Base-by-base conservation (phyloP, 1,140 invertebrate genomes). In the Mya arenaria region DNA sequence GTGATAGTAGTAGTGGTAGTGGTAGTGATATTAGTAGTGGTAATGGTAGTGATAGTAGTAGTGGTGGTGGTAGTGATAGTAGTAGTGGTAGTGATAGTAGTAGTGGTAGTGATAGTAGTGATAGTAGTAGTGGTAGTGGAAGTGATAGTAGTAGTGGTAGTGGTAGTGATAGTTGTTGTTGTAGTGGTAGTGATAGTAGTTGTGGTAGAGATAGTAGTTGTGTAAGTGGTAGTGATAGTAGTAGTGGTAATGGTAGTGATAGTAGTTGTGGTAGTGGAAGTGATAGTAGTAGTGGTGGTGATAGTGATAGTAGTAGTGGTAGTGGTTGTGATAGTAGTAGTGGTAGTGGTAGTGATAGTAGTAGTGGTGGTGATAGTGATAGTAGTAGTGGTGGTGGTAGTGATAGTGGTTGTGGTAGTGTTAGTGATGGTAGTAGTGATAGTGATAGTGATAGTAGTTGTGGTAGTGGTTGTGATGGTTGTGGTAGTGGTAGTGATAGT, bases 381-480 rank as follows among this genome's bases (percentile, higher is more conserved):
- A 74, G 55, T 60, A 34, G 72, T 60, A 62, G 52, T 13, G 36
- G 72, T 32, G 30, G 72, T 30, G n/a, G 72, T 60, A 75, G 52
- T 62, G 23, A 30, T 62, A 62, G 55, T 75, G 30, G 56, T 19
- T 19, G 52, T 63, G 30, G 56, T 75, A 62, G 72, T 34, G 39
- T 1, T 62, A 75, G 36, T 37, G 39, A 6, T 25, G 2, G 52
- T 74, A 62, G 8, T 23, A 62, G 72, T 60, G 17, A 36, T 8
- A 44, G 52, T 48, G 37, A 19, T 74, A 74, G 55, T 60, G 30
- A 30, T 74, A 62, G 72, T 74, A 62, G 72, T 1, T 3, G 55
- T 74, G 37, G 32, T 62, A 74, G 72, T 60, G 62, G 56, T 2
- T 1, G 30, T 60, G 2, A 55, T 36, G 62, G 55, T 74, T 19